Base-by-base conservation (phyloP, 2,797 vertebrate genomes). In the Mallotus villosus region DNA sequence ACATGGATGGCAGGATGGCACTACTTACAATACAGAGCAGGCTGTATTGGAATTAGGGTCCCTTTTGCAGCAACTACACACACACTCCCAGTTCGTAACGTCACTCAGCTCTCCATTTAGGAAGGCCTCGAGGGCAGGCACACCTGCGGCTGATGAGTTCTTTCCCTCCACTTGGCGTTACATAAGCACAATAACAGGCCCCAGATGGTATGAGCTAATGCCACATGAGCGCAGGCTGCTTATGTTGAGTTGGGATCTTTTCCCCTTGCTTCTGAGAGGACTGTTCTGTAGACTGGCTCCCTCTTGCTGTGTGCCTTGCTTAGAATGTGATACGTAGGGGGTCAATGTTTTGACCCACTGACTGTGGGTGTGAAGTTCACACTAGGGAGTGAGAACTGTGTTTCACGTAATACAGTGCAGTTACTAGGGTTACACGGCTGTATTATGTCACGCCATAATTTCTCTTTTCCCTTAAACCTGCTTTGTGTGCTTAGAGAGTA, bases 141-240 rank as follows among this genome's bases (percentile, higher is more conserved):
- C 63, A 64, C 32, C 63, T 66, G 63, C 14, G 63, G 63, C 63
- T 66, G 63, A 66, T 66, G 63, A 22, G 63, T 19, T 46, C 34
- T 46, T 46, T 66, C 27, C 58, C 58, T 60, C 58, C 58, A 60
- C 21, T 25, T 25, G n/a, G 21, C 37, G 37, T 46, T 66, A 46
- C 8, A 37, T 64, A 60, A 60, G 58, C n/a, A 19, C 63, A 66
- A 22, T 66, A 66, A 66, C 63, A 24, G 41, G 63, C n/a, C 63
- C 63, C 63, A 66, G 63, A 66, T 66, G 63, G 34, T 22, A 49
- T 66, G 63, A 66, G 34, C 37, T 66, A 46, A 66, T 60, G 63
- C 22, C 41, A 9, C 7, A 37, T 46, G 63, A 16, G 41, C 37
- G 21, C 34, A 24, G 37, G 63, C 63, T 22, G 63, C 63, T 41